phyloP scores from a whole-genome alignment of 2,888 invertebrate species.

The Tetragonula carbonaria region DNA sequence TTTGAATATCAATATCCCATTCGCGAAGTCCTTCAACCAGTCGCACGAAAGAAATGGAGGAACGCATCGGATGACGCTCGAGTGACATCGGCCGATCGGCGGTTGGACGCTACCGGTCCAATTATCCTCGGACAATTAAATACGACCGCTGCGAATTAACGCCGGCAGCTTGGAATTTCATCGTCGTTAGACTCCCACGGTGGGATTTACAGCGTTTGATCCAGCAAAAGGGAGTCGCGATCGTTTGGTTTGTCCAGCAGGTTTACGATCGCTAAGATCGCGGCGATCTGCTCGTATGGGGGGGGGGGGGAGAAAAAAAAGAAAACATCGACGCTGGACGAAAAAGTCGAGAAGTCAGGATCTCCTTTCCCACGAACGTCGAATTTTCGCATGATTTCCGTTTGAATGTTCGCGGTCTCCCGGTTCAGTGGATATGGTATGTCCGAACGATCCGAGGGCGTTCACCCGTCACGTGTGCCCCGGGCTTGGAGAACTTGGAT shows the following conservation, averaged over 20 bases:
- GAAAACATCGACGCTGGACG: too few relatives aligned
- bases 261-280: not conserved
- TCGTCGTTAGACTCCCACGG: constrained; percentile 69
- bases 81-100: constrained; percentile 56
- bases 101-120: constrained; percentile 60
- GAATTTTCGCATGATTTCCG: constrained; percentile 10
- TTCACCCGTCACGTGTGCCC: not conserved
- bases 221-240: constrained; percentile 22
- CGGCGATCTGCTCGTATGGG: not conserved
- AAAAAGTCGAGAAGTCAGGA: not conserved
- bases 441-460: not conserved
- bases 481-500: not conserved
- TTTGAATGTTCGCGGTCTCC: not conserved
- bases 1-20: constrained; percentile 42
- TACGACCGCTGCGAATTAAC: constrained; percentile 60
- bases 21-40: constrained; percentile 25
- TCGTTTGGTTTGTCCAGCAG: not conserved
- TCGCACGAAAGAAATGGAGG: constrained; percentile 3
- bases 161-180: constrained; percentile 57
- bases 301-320: too few relatives aligned
- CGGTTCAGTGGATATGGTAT: not conserved
- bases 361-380: constrained; percentile 23
- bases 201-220: constrained; percentile 56
- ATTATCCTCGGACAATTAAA: constrained; percentile 73
- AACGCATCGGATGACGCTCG: not conserved